These are phyloP conservation scores for Macrochelys suwanniensis DNA, from an alignment of 2,797 vertebrate species.

Conservation along the genomic window DNA sequence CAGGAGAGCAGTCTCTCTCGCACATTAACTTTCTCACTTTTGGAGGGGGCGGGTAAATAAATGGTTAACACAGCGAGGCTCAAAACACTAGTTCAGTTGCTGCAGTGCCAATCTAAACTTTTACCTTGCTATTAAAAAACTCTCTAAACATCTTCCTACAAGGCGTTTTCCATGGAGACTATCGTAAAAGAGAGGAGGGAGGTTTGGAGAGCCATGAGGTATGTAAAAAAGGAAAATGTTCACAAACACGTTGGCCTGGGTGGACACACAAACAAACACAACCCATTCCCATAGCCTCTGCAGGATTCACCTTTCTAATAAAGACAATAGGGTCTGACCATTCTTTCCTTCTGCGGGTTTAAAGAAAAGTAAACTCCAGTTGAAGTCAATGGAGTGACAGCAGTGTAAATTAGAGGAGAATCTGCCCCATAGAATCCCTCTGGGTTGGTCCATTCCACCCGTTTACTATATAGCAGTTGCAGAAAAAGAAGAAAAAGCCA, in stretches of 20 bases:
- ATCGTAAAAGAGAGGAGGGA: background rate
- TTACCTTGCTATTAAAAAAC: background rate
- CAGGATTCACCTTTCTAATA: background rate
- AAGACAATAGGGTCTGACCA: background rate
- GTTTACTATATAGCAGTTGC: background rate
- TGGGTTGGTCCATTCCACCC: background rate
- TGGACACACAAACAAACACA: background rate
- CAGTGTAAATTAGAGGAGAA: background rate
- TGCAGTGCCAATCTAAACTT: background rate
- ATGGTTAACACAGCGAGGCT: background rate
- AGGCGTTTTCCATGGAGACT: background rate
- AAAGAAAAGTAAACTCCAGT: background rate
- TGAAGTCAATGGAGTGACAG: background rate
- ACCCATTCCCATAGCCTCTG: background rate
- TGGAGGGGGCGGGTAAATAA: background rate
- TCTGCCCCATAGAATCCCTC: background rate
- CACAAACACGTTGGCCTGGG: background rate
- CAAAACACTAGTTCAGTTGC: background rate
- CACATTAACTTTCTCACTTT: background rate
- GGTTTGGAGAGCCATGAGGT: background rate
- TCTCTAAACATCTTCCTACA: accelerated
- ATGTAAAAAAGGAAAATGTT: background rate
- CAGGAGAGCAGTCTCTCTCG: accelerated
- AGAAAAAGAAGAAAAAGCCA: background rate
- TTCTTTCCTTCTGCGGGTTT: background rate